Conservation (phyloP, 2,888 invertebrate species). For the Mantis religiosa region DNA sequence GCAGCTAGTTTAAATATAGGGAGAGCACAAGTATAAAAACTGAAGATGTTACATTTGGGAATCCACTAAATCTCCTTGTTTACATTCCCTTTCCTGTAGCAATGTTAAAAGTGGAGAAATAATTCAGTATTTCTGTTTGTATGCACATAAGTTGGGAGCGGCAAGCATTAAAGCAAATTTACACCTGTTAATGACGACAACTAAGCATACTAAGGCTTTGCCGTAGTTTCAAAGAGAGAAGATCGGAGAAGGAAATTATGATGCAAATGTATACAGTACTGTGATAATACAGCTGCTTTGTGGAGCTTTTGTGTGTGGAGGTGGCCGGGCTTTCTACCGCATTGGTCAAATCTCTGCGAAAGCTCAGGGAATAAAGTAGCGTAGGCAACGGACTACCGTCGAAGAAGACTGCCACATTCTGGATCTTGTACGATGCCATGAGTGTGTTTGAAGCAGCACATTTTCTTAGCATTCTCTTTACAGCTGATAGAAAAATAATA, state of each 20-base stretch:
- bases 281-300: not conserved
- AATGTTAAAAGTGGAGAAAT: not conserved
- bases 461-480: not conserved
- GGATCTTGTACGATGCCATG: not conserved
- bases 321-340: not conserved
- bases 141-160: not conserved
- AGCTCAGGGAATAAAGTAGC: not conserved
- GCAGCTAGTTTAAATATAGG: not conserved
- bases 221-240: not conserved
- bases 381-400: not conserved
- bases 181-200: not conserved
- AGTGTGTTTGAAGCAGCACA: not conserved
- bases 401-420: not conserved
- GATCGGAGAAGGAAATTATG: not conserved
- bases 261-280: not conserved
- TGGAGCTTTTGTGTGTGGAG: not conserved
- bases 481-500: not conserved
- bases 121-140: not conserved
- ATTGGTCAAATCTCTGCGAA: not conserved
- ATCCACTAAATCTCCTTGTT: not conserved
- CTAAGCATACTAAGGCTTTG: not conserved
- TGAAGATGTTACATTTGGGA: not conserved
- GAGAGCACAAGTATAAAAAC: not conserved
- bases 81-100: not conserved
- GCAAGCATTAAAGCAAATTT: not conserved